Percentiles rank a stretch among this genome's conserved stretches.
Evolutionary conservation across 2,888 invertebrate species (phyloP).

Genomic region (Troilus luridus): DNA sequence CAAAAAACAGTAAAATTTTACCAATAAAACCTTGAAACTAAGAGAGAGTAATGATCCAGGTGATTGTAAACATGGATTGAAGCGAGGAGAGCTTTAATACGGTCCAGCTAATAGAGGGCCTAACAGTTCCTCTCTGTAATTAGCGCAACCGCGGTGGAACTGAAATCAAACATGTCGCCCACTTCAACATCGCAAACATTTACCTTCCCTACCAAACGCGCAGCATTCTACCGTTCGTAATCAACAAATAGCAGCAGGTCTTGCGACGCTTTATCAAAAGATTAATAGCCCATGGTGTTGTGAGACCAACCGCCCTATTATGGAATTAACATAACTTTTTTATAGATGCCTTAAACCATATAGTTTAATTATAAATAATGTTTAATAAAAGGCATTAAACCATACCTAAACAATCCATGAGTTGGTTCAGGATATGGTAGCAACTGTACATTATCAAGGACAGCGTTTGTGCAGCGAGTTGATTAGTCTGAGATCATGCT

Average conservation of each 20-base stretch:
- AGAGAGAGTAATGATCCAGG: neutral
- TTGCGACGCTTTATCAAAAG: neutral
- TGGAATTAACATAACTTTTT: neutral
- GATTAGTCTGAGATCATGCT: too few relatives aligned
- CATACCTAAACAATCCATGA: too few relatives aligned
- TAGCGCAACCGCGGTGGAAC: neutral
- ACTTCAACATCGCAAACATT: neutral
- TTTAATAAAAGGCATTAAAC: too few relatives aligned
- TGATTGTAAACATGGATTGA: neutral
- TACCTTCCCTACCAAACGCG: neutral
- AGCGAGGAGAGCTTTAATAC: neutral
- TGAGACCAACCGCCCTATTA: neutral
- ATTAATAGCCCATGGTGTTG: neutral
- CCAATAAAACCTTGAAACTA: neutral
- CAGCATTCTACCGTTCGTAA: neutral
- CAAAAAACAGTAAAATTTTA: neutral
- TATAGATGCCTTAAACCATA: too few relatives aligned
- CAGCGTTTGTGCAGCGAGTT: too few relatives aligned
- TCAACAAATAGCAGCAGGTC: neutral
- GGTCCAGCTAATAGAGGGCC: neutral
- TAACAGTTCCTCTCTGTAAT: constrained; percentile 1
- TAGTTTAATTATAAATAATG: too few relatives aligned
- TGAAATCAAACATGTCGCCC: neutral
- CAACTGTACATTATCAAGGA: too few relatives aligned
- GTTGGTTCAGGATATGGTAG: too few relatives aligned